Percentiles rank a stretch among this genome's conserved stretches.
Conservation (phyloP, 2,888 invertebrate genomes). For the Ophioninae sp. region DNA sequence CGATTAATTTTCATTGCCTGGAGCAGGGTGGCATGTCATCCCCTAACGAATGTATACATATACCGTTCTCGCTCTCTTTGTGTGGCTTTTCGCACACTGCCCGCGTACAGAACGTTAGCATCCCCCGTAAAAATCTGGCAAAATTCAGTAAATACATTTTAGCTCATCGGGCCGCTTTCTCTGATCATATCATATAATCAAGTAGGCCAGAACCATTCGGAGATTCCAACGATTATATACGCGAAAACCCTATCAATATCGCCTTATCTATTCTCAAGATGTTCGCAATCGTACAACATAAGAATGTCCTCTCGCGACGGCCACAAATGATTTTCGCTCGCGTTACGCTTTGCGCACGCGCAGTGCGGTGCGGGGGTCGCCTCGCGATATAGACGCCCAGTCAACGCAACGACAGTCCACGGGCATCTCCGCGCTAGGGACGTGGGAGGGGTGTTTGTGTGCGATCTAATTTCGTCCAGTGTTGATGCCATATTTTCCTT, state of each 20-base stretch:
- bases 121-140: background rate
- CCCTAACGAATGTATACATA: too few relatives aligned
- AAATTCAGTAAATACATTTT: background rate
- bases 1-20: too few relatives aligned
- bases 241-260: background rate
- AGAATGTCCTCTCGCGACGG: background rate
- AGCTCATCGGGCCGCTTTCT: background rate
- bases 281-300: background rate
- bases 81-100: background rate
- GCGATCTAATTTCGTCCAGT: slow-evolving; percentile 49
- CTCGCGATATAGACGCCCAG: slow-evolving; percentile 10
- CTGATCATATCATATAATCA: background rate
- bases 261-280: background rate
- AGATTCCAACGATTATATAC: background rate
- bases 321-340: background rate
- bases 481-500: slow-evolving; percentile 34
- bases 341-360: background rate
- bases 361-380: background rate
- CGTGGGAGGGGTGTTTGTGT: slow-evolving; percentile 30
- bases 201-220: background rate
- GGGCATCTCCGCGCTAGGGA: background rate
- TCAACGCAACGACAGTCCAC: background rate
- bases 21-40: too few relatives aligned
- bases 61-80: too few relatives aligned
- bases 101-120: background rate